A percentile compares a stretch with the other conserved stretches of the same genome.
phyloP scores from a whole-genome alignment of 2,797 vertebrate species.

The Neosilurus hyrtlii region DNA sequence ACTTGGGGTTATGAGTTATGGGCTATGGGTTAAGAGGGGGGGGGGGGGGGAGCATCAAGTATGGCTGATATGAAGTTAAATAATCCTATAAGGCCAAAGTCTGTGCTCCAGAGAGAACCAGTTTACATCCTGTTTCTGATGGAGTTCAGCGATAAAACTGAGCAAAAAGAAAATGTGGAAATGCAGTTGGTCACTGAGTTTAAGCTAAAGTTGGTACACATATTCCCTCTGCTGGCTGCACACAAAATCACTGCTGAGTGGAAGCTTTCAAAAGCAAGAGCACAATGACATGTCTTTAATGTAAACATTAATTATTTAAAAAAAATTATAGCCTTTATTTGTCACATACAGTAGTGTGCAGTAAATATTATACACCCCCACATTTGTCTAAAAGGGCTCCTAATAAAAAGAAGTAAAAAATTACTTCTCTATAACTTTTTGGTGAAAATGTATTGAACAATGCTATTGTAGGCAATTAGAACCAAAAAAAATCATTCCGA shows the following conservation, averaged over 20 bases:
- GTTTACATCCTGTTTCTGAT: slow-evolving; percentile 61
- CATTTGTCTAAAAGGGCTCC: no score
- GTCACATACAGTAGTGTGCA: neutral
- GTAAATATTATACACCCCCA: no score
- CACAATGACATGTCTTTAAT: neutral
- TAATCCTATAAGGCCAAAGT: slow-evolving; percentile 55
- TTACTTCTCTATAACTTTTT: no score
- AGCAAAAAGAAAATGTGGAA: slow-evolving; percentile 51
- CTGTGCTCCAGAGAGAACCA: slow-evolving; percentile 56
- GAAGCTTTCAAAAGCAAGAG: neutral
- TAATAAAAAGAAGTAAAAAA: no score
- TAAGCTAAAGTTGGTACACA: slow-evolving; percentile 12
- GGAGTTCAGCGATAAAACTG: slow-evolving; percentile 55
- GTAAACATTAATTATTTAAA: neutral
- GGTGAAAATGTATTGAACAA: no score
- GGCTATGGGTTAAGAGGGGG: neutral
- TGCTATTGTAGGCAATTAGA: no score
- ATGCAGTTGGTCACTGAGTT: slow-evolving; percentile 4
- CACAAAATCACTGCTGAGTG: neutral
- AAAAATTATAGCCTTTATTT: neutral
- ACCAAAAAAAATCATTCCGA: no score
- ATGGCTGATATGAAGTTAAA: slow-evolving; percentile 60
- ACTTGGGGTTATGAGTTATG: slow-evolving; percentile 9
- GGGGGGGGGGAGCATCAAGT: slow-evolving; percentile 31
- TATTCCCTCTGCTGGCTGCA: slow-evolving; percentile 58